Conservation (phyloP, 30 jellyfish, hydroid and myxozoan species). For the Aurelia aurita region DNA sequence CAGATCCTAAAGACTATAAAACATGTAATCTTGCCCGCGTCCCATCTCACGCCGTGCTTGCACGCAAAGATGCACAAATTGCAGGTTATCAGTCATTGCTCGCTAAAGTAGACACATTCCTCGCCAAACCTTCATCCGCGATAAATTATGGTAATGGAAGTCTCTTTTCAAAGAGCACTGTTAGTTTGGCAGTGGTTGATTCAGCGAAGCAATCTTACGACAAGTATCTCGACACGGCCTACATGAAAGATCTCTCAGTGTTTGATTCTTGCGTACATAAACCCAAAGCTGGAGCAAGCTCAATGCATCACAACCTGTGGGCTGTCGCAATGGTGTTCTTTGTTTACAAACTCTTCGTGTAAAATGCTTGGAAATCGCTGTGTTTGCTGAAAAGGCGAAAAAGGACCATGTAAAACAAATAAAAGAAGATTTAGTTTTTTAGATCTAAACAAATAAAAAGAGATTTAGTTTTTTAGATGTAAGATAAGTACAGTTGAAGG, state of each 20-base stretch:
- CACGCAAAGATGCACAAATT: slow-evolving; percentile 40
- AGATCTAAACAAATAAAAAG: no score
- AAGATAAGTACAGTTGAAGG: no score
- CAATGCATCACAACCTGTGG: no score
- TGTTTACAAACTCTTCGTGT: no score
- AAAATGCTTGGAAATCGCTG: no score
- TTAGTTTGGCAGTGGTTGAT: slow-evolving; percentile 23
- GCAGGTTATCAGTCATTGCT: slow-evolving; percentile 9
- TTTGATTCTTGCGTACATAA: slow-evolving; percentile 14
- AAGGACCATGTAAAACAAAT: no score
- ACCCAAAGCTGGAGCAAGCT: no score
- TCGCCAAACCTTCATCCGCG: neutral
- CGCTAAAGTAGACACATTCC: slow-evolving; percentile 10
- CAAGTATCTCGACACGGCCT: slow-evolving; percentile 35
- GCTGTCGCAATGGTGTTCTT: no score
- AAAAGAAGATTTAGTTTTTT: no score
- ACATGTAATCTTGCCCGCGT: slow-evolving; percentile 62
- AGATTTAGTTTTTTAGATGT: no score
- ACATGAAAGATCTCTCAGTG: slow-evolving; percentile 34
- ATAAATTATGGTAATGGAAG: slow-evolving; percentile 19
- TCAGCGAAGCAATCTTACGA: slow-evolving; percentile 28
- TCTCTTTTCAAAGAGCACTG: slow-evolving; percentile 40
- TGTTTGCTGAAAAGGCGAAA: no score
- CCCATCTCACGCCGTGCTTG: slow-evolving; percentile 45
- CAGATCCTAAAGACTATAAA: slow-evolving; percentile 35